Evolutionary conservation across 1,140 invertebrate species (phyloP).

Genomic region (Euura saliciscinereae): DNA sequence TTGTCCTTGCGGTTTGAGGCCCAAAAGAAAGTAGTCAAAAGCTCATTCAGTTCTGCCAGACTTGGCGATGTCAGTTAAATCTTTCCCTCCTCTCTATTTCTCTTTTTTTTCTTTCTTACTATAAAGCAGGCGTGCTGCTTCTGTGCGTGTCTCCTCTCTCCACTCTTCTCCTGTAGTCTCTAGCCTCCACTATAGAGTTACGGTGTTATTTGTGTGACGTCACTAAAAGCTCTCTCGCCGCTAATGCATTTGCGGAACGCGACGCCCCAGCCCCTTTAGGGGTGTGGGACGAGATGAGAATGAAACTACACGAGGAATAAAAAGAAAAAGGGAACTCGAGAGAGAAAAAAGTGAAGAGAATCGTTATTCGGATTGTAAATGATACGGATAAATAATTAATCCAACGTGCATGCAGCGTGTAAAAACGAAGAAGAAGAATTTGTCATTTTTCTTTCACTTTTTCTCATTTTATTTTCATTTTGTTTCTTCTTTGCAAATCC

Average conservation of each 20-base stretch:
- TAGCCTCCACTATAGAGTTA: slow-evolving; percentile 26
- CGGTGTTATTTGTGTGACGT: slow-evolving; percentile 46
- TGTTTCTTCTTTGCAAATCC: no score
- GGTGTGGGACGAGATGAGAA: slow-evolving; percentile 24
- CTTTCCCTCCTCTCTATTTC: background rate
- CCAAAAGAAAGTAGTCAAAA: no score
- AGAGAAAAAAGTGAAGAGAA: slow-evolving; percentile 15
- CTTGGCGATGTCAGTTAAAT: no score
- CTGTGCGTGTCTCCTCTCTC: background rate
- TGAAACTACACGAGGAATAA: background rate
- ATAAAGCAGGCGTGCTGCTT: no score
- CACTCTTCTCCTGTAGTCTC: slow-evolving; percentile 11
- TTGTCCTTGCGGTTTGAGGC: no score
- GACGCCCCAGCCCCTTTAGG: slow-evolving; percentile 41
- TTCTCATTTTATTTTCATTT: no score
- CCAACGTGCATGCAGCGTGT: no score
- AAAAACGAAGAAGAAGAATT: no score
- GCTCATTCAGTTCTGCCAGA: no score
- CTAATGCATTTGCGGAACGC: slow-evolving; percentile 58
- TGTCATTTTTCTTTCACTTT: no score
- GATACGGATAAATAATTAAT: background rate
- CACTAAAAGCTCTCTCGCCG: slow-evolving; percentile 59
- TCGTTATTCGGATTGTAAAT: no score
- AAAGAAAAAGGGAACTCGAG: slow-evolving; percentile 14
- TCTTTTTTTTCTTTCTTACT: background rate